These are phyloP conservation scores for Bufotes viridis DNA, from an alignment of 2,797 vertebrate species.

Conservation along the genomic window DNA sequence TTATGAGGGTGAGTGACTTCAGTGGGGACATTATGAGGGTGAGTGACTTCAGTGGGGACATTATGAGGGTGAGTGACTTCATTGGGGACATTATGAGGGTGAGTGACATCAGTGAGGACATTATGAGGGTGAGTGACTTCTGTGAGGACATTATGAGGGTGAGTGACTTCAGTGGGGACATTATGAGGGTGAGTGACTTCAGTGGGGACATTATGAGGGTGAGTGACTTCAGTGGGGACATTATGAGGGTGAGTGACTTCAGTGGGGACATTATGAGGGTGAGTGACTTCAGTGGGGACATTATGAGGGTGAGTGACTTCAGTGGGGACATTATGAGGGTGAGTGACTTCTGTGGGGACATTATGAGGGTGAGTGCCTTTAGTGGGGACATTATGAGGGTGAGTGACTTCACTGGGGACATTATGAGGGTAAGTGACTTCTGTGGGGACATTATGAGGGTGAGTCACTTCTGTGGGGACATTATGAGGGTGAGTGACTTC, in stretches of 20 bases:
- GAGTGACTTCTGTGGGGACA: too few species aligned
- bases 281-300: too few species aligned
- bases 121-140: slow-evolving; percentile 78
- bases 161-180: slow-evolving; percentile 22
- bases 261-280: too few species aligned
- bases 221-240: background rate
- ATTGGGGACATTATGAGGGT: slow-evolving; percentile 78
- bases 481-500: too few species aligned
- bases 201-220: background rate
- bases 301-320: too few species aligned
- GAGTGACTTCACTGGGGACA: too few species aligned
- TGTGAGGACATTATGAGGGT: slow-evolving; percentile 79
- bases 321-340: too few species aligned
- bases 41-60: slow-evolving; percentile 59
- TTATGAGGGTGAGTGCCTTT: too few species aligned
- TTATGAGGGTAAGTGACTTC: too few species aligned
- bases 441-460: too few species aligned
- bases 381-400: too few species aligned
- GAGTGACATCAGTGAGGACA: slow-evolving; percentile 63
- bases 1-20: slow-evolving; percentile 78
- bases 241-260: background rate
- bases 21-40: slow-evolving; percentile 80
- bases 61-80: slow-evolving; percentile 78
- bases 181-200: background rate
- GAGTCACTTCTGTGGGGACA: too few species aligned